Percentiles rank a stretch among this genome's conserved stretches.
Evolutionary conservation across 2,888 invertebrate species (phyloP).

Genomic region (Rhamnusium bicolor): DNA sequence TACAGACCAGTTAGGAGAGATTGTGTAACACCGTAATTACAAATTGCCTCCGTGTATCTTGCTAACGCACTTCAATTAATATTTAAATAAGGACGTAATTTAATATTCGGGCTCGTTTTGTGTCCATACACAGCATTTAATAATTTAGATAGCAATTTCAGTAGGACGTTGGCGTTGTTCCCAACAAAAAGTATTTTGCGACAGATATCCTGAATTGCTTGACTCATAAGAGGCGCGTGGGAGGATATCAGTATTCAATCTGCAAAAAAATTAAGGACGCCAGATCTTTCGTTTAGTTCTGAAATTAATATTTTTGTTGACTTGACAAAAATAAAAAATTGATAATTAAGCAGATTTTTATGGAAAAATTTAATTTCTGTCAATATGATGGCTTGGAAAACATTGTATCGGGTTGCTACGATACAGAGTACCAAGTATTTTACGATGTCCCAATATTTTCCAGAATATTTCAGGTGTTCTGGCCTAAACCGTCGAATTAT

Average conservation of each 20-base stretch:
- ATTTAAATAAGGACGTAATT: slow-evolving; percentile 9
- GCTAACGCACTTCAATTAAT: slow-evolving; percentile 4
- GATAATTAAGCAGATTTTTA: too few species aligned
- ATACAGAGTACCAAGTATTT: too few species aligned
- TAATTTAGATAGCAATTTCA: slow-evolving; percentile 1
- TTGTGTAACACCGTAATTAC: background rate
- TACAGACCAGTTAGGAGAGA: background rate
- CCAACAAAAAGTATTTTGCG: slow-evolving; percentile 20
- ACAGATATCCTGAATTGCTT: background rate
- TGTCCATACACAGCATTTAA: background rate
- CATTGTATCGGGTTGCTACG: too few species aligned
- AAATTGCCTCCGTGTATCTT: background rate
- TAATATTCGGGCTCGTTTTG: background rate
- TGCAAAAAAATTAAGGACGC: background rate
- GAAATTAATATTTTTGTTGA: too few species aligned
- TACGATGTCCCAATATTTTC: too few species aligned
- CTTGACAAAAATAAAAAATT: too few species aligned
- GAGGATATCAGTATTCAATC: background rate
- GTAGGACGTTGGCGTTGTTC: background rate
- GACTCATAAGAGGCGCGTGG: background rate
- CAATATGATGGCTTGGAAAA: too few species aligned
- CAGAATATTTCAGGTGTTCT: too few species aligned
- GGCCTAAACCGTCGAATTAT: too few species aligned
- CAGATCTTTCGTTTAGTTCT: too few species aligned
- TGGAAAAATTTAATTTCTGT: too few species aligned